Percentiles rank a stretch among this genome's conserved stretches.
These are phyloP conservation scores for Acridotheres tristis DNA, from an alignment of 2,797 vertebrate genomes.

Conservation along the genomic window DNA sequence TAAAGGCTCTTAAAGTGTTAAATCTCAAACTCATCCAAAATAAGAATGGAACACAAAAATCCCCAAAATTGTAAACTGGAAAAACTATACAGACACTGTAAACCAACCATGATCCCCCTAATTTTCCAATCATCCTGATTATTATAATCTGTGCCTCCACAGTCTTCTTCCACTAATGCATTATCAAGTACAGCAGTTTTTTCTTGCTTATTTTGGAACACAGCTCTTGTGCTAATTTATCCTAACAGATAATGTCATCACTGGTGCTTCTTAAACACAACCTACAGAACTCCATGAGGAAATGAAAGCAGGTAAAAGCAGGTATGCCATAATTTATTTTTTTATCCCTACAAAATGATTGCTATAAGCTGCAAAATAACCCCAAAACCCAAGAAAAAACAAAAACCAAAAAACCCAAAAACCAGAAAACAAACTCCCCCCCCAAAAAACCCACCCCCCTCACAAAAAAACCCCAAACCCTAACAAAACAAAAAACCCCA, in stretches of 20 bases:
- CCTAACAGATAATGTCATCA: constrained; percentile 18
- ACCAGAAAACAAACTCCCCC: background rate
- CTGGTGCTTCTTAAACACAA: background rate
- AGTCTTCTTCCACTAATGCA: background rate
- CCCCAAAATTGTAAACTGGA: background rate
- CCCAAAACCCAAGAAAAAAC: background rate
- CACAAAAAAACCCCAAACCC: no score
- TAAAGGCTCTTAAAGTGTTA: background rate
- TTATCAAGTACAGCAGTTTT: constrained; percentile 29
- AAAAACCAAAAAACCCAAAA: background rate
- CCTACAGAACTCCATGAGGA: background rate
- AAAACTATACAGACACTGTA: background rate
- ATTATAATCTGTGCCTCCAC: constrained; percentile 38
- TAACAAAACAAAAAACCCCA: no score
- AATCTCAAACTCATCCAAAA: background rate
- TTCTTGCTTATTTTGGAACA: constrained; percentile 55
- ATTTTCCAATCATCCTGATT: constrained; percentile 43
- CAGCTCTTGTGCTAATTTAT: constrained; percentile 59
- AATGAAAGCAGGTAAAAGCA: background rate
- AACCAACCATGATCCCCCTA: background rate
- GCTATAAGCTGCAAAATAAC: background rate
- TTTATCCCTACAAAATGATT: background rate
- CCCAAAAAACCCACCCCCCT: background rate
- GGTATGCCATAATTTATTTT: background rate
- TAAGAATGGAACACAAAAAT: background rate